Percentiles rank a stretch among this genome's conserved stretches.
Evolutionary conservation across 2,113 vertebrate species (phyloP).

Genomic region (Myotis yumanensis): DNA sequence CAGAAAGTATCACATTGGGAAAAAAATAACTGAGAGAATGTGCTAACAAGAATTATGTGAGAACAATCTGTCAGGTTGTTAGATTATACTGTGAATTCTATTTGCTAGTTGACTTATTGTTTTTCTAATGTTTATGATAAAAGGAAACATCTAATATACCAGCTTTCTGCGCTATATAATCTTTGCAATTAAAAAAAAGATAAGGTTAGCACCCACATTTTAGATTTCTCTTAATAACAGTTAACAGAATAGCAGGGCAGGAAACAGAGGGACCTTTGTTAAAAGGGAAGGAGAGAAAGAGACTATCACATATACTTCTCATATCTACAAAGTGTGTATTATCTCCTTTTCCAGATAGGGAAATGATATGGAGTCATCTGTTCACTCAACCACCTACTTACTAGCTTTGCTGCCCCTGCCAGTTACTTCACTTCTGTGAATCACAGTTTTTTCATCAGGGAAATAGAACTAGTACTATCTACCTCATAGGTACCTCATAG

Average conservation of each 20-base stretch:
- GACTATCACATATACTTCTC: background rate
- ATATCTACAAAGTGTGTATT: background rate
- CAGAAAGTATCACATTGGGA: background rate
- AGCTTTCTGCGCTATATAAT: background rate
- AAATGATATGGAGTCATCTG: background rate
- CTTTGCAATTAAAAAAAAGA: constrained; percentile 13
- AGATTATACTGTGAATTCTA: background rate
- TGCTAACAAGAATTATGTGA: background rate
- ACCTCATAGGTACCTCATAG: background rate
- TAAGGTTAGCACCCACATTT: background rate
- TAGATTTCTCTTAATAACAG: constrained; percentile 9
- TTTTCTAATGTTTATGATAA: constrained; percentile 47
- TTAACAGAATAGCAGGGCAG: background rate
- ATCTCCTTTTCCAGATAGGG: background rate
- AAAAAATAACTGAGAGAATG: constrained; percentile 8
- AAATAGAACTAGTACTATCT: background rate
- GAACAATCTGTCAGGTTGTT: background rate
- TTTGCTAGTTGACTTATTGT: background rate
- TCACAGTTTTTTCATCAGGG: background rate
- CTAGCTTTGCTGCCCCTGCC: too few relatives aligned
- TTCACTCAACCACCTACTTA: background rate
- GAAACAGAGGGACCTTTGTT: background rate
- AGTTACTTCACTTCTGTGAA: background rate
- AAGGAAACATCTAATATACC: constrained; percentile 26
- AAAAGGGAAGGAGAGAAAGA: background rate